phyloP scores from a whole-genome alignment of 2,113 vertebrate species.

The Corvus moneduloides region DNA sequence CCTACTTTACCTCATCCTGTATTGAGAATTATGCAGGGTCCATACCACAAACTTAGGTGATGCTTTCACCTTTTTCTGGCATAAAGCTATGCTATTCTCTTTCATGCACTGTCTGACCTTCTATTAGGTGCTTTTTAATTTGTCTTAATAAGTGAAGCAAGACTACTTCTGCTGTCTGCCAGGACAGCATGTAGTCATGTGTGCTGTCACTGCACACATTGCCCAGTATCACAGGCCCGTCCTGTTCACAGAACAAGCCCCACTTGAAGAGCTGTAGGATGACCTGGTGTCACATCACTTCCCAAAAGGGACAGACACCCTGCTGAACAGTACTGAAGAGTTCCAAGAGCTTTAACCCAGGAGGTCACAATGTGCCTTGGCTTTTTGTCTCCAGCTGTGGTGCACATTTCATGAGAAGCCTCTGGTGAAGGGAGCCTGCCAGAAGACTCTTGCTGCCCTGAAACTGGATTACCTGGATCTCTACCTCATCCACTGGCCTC shows the following conservation, averaged over 20 bases:
- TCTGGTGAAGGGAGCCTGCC: constrained; percentile 80
- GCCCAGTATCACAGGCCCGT: rapidly evolving
- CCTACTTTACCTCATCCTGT: not conserved
- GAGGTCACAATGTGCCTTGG: not conserved
- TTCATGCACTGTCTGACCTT: not conserved
- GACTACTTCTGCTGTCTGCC: not conserved
- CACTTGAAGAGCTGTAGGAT: not conserved
- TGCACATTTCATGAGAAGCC: constrained; percentile 85
- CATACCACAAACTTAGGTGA: rapidly evolving
- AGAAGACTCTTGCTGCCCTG: constrained; percentile 85
- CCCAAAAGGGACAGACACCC: not conserved
- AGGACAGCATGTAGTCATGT: rapidly evolving
- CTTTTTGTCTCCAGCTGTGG: constrained; percentile 81
- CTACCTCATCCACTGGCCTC: constrained; percentile 92
- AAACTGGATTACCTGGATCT: constrained; percentile 91
- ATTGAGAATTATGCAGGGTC: not conserved
- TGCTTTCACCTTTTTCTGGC: not conserved
- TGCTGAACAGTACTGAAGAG: not conserved
- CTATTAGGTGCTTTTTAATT: not conserved
- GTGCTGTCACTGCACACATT: not conserved
- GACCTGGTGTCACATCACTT: not conserved
- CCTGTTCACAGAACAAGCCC: not conserved
- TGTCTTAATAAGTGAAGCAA: not conserved
- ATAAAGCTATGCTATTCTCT: not conserved
- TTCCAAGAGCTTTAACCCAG: not conserved